Conservation (phyloP, 2,113 vertebrate species). For the Choloepus hoffmanni region DNA sequence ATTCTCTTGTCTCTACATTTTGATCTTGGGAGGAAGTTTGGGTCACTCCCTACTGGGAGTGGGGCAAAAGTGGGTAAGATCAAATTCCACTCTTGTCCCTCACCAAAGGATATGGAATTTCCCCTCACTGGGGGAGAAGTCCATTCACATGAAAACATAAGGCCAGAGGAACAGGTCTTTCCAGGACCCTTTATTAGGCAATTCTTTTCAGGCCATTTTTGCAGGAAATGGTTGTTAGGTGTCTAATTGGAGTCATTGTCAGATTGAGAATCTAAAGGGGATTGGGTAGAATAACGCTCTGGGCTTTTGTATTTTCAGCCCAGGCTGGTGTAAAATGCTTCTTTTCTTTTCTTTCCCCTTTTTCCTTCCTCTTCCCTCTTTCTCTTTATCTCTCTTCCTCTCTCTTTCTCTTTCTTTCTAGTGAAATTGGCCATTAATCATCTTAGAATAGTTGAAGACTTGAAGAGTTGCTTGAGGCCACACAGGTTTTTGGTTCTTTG, state of each 20-base stretch:
- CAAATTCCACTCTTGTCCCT: not conserved
- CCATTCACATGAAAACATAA: not conserved
- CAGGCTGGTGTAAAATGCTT: not conserved
- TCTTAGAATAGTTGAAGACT: not conserved
- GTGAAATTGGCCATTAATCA: not conserved
- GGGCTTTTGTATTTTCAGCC: not conserved
- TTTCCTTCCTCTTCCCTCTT: not conserved
- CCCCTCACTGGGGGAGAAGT: not conserved
- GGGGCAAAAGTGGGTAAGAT: not conserved
- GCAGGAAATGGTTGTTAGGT: not conserved
- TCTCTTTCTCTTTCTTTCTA: not conserved
- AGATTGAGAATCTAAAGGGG: not conserved
- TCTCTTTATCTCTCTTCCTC: too few relatives aligned
- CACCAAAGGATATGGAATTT: not conserved
- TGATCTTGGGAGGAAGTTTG: constrained; percentile 30
- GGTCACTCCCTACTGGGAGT: not conserved
- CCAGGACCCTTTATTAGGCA: not conserved
- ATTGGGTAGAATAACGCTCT: not conserved
- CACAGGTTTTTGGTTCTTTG: not conserved
- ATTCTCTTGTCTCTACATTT: not conserved
- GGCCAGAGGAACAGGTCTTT: not conserved
- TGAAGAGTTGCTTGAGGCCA: not conserved
- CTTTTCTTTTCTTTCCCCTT: not conserved
- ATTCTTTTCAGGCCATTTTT: not conserved
- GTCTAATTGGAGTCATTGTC: not conserved